phyloP scores from a whole-genome alignment of 2,797 vertebrate species.

The Thamnophis elegans region DNA sequence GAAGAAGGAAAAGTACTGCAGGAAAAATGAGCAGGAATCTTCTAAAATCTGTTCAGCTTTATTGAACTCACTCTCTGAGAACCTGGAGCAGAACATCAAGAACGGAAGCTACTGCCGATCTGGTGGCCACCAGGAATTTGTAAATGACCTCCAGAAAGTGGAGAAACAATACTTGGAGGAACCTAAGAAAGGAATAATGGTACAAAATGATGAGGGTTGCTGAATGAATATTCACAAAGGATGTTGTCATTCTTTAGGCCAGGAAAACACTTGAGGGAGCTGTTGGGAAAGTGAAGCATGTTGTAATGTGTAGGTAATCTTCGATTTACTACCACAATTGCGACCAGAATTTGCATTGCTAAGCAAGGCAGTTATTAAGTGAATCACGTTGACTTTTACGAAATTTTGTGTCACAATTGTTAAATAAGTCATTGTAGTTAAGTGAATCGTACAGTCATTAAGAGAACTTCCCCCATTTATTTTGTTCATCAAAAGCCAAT shows the following conservation, averaged over 20 bases:
- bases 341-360: no score
- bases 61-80: neutral
- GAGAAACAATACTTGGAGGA: neutral
- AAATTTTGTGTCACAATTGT: no score
- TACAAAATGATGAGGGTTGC: neutral
- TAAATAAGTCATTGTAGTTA: no score
- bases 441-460: no score
- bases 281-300: neutral
- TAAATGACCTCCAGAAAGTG: neutral
- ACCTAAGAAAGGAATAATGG: slow-evolving; percentile 31
- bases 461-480: no score
- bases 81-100: neutral
- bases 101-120: neutral
- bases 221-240: neutral
- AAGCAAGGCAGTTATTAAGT: no score
- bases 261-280: neutral
- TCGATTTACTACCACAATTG: no score
- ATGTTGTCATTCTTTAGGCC: neutral
- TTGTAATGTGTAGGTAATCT: no score
- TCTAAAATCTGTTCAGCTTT: neutral
- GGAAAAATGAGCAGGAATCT: slow-evolving; percentile 9
- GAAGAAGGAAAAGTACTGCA: slow-evolving; percentile 8
- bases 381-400: no score
- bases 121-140: slow-evolving; percentile 11
- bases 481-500: no score